Base-by-base conservation (phyloP, 1,140 invertebrate genomes). In the Ylistrum balloti region DNA sequence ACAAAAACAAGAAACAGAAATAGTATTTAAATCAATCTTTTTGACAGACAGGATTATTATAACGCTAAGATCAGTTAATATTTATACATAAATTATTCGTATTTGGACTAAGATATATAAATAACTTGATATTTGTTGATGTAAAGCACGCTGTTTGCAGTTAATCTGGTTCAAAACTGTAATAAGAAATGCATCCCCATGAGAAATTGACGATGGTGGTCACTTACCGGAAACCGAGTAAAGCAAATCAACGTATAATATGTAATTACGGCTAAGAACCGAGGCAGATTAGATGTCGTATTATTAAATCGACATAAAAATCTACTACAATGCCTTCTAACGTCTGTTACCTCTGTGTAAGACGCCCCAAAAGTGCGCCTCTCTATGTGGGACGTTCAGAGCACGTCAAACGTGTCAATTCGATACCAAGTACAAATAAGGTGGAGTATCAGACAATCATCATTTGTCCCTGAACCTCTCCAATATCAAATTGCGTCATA, bases 151-250 rank as follows among this genome's bases (percentile, higher is more conserved):
- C 56, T 74, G 17, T 1, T 74, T 28, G 3, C 3, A 28, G 22
- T 74, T 74, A 5, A 74, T 74, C 41, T 45, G 17, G n/a, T n/a
- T 74, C 5, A 28, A n/a, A 74, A 28, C 56, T 74, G 28, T 28
- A 74, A 28, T 74, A n/a, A 74, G 56, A 74, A 74, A 74, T 74
- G 13, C 56, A 74, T 74, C 56, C 56, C 28, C 56, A 74, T 74
- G 56, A 74, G 56, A 74, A 56, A 74, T 74, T 74, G 56, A 74
- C 56, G 22, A 74, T 74, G n/a, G 56, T 74, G 56, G 56, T 74
- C 56, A 74, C 22, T 74, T 74, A 74, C 56, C 56, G 56, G 56
- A 74, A 74, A 74, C 56, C 56, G 56, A 74, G 56, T 74, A 74
- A n/a, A 56, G 9, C 45, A 56, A 56, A n/a, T 74, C 56, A 28